A percentile compares a stretch with the other conserved stretches of the same genome.
Evolutionary conservation across 1,140 invertebrate genomes (phyloP).

Genomic region (Ylistrum balloti): DNA sequence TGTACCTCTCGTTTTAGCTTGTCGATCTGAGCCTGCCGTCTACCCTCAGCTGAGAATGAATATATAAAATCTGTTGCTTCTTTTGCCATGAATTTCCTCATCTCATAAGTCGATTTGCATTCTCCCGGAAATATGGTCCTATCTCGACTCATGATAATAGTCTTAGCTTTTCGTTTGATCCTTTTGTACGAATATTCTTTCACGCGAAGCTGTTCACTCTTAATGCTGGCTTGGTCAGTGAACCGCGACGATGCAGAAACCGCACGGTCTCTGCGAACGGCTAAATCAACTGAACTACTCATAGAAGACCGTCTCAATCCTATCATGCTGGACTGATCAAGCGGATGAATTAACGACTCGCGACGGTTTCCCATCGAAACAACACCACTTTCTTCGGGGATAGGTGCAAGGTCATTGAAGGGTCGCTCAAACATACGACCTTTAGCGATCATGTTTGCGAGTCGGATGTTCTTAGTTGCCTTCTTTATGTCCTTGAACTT

Average conservation of each 20-base stretch:
- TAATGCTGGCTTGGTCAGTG: background rate
- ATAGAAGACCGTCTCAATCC: background rate
- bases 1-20: constrained; percentile 52
- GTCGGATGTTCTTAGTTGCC: background rate
- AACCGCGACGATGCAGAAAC: background rate
- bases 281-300: background rate
- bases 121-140: constrained; percentile 59
- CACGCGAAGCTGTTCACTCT: constrained; percentile 9
- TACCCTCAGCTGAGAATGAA: constrained; percentile 53
- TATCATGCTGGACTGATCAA: background rate
- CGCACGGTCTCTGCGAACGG: background rate
- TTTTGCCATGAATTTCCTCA: constrained; percentile 57
- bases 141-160: constrained; percentile 52
- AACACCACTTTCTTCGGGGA: background rate
- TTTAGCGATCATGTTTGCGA: background rate
- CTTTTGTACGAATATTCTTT: constrained; percentile 43
- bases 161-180: constrained; percentile 52
- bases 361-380: background rate
- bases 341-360: background rate
- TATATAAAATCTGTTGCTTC: constrained; percentile 56
- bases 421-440: background rate
- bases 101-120: constrained; percentile 59
- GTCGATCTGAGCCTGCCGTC: constrained; percentile 55
- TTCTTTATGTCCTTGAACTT: constrained; percentile 15
- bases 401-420: background rate